Evolutionary conservation across 2,888 invertebrate genomes (phyloP).

Genomic region (Cactoblastis cactorum): DNA sequence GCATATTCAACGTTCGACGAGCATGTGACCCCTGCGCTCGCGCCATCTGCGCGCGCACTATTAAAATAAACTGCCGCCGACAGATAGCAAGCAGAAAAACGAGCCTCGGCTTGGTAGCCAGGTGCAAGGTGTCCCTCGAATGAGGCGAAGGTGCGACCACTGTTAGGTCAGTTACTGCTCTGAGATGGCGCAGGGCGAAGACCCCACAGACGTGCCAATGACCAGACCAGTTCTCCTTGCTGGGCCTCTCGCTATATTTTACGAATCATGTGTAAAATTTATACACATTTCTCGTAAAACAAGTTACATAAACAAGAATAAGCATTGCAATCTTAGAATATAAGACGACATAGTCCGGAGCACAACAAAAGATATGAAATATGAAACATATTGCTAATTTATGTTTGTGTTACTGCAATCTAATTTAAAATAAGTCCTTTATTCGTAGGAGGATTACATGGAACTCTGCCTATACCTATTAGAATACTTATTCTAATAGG

Average conservation of each 20-base stretch:
- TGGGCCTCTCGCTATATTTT: slow-evolving; percentile 33
- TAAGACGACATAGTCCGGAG: no score
- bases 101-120: slow-evolving; percentile 50
- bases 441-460: no score
- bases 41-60: slow-evolving; percentile 71
- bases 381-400: no score
- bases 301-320: no score
- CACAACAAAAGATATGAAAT: no score
- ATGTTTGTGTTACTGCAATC: no score
- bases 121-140: slow-evolving; percentile 59
- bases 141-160: slow-evolving; percentile 51
- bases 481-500: no score
- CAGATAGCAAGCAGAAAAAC: slow-evolving; percentile 61
- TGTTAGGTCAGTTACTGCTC: slow-evolving; percentile 67
- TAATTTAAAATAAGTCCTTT: no score
- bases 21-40: slow-evolving; percentile 55
- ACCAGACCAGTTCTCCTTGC: slow-evolving; percentile 54
- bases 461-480: no score
- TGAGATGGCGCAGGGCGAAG: slow-evolving; percentile 43
- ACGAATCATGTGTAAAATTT: slow-evolving; percentile 1
- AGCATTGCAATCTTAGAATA: no score
- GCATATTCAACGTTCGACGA: slow-evolving; percentile 37
- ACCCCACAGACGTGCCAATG: slow-evolving; percentile 50
- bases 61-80: slow-evolving; percentile 71
- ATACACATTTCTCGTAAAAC: no score